Conservation (phyloP, 2,113 vertebrate species). For the Hyla sarda region DNA sequence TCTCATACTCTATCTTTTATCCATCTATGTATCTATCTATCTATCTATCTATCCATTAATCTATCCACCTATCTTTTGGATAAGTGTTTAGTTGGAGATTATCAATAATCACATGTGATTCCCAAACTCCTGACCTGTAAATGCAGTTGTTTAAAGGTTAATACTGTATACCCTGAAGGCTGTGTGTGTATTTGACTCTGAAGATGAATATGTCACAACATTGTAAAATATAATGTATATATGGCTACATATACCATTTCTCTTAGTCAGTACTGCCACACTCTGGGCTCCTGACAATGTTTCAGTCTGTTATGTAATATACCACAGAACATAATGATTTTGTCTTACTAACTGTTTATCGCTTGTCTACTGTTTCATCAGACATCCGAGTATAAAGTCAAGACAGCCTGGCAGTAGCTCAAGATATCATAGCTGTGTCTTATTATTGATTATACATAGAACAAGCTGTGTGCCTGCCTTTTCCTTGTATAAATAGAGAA, state of each 20-base stretch:
- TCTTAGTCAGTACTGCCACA: conserved; percentile 45
- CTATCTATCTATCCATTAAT: too few species aligned
- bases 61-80: too few species aligned
- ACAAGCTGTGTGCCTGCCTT: not conserved
- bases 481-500: not conserved
- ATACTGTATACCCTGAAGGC: too few species aligned
- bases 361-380: not conserved
- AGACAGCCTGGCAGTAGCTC: not conserved
- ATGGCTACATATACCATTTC: not conserved
- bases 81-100: too few species aligned
- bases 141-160: too few species aligned
- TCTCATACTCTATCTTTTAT: too few species aligned
- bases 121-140: too few species aligned
- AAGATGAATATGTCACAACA: too few species aligned
- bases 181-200: too few species aligned
- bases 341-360: not conserved
- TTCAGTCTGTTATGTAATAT: not conserved
- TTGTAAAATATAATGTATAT: not conserved
- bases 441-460: not conserved
- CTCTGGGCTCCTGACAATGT: conserved; percentile 39
- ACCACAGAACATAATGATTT: not conserved
- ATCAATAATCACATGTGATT: too few species aligned
- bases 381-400: not conserved
- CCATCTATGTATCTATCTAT: too few species aligned
- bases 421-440: not conserved